Conservation (phyloP, 2,113 vertebrate species). For the Lophius piscatorius region DNA sequence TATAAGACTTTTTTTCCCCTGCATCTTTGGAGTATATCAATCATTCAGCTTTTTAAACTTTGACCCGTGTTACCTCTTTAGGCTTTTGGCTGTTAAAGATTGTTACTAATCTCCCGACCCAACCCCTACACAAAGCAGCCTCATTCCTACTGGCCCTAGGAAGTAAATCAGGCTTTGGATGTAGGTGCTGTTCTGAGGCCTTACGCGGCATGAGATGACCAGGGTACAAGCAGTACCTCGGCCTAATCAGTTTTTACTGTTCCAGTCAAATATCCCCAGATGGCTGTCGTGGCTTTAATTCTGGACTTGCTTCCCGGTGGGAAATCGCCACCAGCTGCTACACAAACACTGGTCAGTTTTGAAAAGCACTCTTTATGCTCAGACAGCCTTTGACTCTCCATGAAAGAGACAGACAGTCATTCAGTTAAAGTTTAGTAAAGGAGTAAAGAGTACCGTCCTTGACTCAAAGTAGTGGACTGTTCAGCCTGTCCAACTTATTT, state of each 20-base stretch:
- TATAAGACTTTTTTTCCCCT: constrained; percentile 4
- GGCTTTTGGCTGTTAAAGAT: constrained; percentile 49
- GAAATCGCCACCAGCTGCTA: constrained; percentile 57
- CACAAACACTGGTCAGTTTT: constrained; percentile 35
- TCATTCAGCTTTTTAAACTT: constrained; percentile 60
- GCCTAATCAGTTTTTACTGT: constrained; percentile 58
- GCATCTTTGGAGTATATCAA: constrained; percentile 41
- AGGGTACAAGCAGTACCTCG: constrained; percentile 52
- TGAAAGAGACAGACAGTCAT: background rate
- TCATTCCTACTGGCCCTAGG: constrained; percentile 56
- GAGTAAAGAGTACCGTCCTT: background rate
- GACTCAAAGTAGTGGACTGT: background rate
- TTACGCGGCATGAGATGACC: constrained; percentile 54
- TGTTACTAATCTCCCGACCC: constrained; percentile 31
- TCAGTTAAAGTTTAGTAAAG: constrained; percentile 10
- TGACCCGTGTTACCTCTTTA: constrained; percentile 49
- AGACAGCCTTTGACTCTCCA: background rate
- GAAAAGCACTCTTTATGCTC: constrained; percentile 8
- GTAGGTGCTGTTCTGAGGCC: constrained; percentile 58
- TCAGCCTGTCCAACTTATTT: background rate
- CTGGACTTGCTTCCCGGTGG: constrained; percentile 23
- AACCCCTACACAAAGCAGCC: constrained; percentile 43
- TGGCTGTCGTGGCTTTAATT: constrained; percentile 53
- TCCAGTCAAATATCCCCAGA: constrained; percentile 59
- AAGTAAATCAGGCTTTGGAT: constrained; percentile 61